phyloP scores from a whole-genome alignment of 1,140 invertebrate species.

The Drosophila takahashii region DNA sequence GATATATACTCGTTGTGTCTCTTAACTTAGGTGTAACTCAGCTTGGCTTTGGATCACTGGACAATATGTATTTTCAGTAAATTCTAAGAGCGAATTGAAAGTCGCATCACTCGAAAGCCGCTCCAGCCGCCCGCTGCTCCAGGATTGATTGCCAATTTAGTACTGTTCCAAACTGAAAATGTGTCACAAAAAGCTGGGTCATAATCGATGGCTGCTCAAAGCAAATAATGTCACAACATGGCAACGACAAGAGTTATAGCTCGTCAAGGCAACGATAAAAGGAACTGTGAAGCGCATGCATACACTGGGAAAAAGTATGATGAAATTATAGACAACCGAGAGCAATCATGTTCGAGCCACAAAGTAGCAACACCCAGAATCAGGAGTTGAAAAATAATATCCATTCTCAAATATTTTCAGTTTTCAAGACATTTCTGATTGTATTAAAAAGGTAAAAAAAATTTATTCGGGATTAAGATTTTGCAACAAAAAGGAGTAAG shows the following conservation, averaged over 20 bases:
- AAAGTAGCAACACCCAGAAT: neutral
- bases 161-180: constrained; percentile 76
- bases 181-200: constrained; percentile 54
- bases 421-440: neutral
- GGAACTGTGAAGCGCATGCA: constrained; percentile 28
- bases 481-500: neutral
- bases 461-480: neutral
- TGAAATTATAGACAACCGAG: neutral
- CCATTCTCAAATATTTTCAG: too few relatives aligned
- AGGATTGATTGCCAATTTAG: constrained; percentile 48
- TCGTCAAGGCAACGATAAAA: constrained; percentile 24
- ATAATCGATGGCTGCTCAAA: constrained; percentile 28
- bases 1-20: constrained; percentile 12
- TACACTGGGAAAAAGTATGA: constrained; percentile 22
- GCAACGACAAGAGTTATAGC: constrained; percentile 29
- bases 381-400: neutral
- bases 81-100: constrained; percentile 40
- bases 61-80: constrained; percentile 48
- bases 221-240: constrained; percentile 38
- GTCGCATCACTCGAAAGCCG: constrained; percentile 20
- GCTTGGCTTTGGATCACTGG: constrained; percentile 77
- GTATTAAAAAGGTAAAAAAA: neutral
- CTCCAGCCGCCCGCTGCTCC: constrained; percentile 31
- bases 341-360: neutral
- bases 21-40: constrained; percentile 61